Base-by-base conservation (phyloP, 1,140 invertebrate species). In the Lycorma delicatula region DNA sequence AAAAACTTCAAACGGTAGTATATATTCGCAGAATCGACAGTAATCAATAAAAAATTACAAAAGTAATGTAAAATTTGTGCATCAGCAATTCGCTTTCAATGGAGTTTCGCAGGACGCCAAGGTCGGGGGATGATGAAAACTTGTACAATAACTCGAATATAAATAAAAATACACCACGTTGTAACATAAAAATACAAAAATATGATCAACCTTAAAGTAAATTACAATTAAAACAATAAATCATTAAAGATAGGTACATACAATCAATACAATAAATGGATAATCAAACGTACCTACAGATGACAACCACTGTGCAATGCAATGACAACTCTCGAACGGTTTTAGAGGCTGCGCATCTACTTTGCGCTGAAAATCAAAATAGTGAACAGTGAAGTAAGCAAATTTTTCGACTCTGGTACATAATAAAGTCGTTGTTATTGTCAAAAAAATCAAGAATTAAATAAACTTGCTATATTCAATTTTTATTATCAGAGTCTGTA, bases 81-180 rank as follows among this genome's bases (percentile, higher is more conserved):
- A 44, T 11, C 18, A 44, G 41, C 41, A 44, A 44, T 44, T 44
- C 41, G 41, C 16, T n/a, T 44, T 44, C 41, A 44, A 44, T 44
- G 16, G 41, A 44, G 41, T 12, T 44, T 38, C 23, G n/a, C 23
- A 44, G 41, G 41, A 44, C 41, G 41, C 41, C 41, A 44, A 44
- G 41, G 41, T 44, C 41, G 41, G 41, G 41, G 18, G 13, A 44
- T 44, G 41, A 22, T 44, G 41, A 22, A 44, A 44, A 44, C 16
- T 44, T 20, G 7, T 5, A 1, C 18, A 44, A 44, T 20, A 20
- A 44, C 11, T 44, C 41, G 7, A 11, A 20, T 44, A 9, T 7
- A 44, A 44, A 44, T 6, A 22, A 20, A 44, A 16, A 44, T 44
- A 22, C 41, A 44, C 41, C 23, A 18, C 23, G 41, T 20, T 20